Percentiles rank a stretch among this genome's conserved stretches.
Conservation (phyloP, 2,888 invertebrate genomes). For the Anagyrus pseudococci region DNA sequence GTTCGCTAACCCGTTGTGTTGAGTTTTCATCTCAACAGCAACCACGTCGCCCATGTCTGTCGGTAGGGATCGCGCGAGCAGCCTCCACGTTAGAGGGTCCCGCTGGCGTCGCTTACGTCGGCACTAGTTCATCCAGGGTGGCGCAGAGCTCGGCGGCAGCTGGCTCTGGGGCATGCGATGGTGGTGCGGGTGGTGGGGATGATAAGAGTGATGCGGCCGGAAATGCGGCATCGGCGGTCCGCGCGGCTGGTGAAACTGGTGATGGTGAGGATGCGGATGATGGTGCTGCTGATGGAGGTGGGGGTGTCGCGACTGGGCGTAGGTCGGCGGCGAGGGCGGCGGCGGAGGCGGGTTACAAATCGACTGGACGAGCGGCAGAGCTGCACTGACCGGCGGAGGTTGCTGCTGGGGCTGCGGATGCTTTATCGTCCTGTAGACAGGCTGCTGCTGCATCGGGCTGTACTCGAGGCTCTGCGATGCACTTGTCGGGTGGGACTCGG, state of each 20-base stretch:
- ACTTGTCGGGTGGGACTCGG: conserved; percentile 47
- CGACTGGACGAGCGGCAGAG: conserved; percentile 52
- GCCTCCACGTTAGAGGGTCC: too few species aligned
- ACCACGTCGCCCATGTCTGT: too few species aligned
- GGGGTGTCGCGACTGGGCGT: conserved; percentile 48
- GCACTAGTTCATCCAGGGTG: conserved; percentile 37
- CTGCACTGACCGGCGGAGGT: conserved; percentile 38
- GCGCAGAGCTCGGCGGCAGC: conserved; percentile 42
- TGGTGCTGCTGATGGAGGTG: conserved; percentile 47
- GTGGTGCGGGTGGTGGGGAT: conserved; percentile 43
- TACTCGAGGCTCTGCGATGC: conserved; percentile 42
- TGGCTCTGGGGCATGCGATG: conserved; percentile 49
- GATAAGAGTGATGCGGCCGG: conserved; percentile 41
- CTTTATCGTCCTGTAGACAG: conserved; percentile 50
- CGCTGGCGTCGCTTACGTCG: too few species aligned
- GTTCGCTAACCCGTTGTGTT: too few species aligned
- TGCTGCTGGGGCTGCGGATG: conserved; percentile 44
- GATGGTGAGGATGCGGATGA: conserved; percentile 42
- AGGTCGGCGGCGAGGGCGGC: conserved; percentile 50
- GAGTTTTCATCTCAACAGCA: too few species aligned
- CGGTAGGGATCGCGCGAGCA: too few species aligned
- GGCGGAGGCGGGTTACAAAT: conserved; percentile 56
- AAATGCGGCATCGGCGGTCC: conserved; percentile 48
- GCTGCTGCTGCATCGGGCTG: conserved; percentile 49
- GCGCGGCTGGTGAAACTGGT: conserved; percentile 35